phyloP scores from a whole-genome alignment of 2,888 invertebrate genomes.

The Cryptocheilus praepositus region DNA sequence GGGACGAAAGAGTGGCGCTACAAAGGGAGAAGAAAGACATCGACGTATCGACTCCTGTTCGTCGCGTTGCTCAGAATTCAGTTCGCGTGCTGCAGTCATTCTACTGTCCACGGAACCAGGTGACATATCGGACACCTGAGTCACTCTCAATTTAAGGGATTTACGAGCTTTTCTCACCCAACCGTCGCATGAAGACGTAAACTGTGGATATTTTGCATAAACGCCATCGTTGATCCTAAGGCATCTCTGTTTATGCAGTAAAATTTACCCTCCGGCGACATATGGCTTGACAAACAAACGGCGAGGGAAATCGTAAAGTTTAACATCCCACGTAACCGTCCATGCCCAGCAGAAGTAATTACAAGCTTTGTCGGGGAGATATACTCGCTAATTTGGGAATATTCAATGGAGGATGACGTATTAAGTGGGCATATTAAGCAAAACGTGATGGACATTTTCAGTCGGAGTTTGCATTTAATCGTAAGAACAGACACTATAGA shows the following conservation, averaged over 20 bases:
- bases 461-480: no score
- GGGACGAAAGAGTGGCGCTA: slow-evolving; percentile 11
- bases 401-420: no score
- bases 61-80: slow-evolving; percentile 53
- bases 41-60: slow-evolving; percentile 40
- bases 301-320: no score
- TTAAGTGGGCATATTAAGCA: no score
- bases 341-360: no score
- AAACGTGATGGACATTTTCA: no score
- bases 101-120: slow-evolving; percentile 43
- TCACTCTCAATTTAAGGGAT: slow-evolving; percentile 62
- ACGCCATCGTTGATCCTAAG: slow-evolving; percentile 13
- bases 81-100: slow-evolving; percentile 47
- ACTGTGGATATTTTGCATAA: slow-evolving; percentile 12
- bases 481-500: no score
- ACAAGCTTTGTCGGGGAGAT: no score
- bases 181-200: slow-evolving; percentile 16
- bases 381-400: no score
- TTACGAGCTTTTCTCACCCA: slow-evolving; percentile 44
- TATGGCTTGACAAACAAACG: no score
- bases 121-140: slow-evolving; percentile 59
- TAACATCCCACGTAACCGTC: no score
- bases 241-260: background rate
- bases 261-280: background rate
- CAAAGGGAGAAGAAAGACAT: slow-evolving; percentile 35